A percentile compares a stretch with the other conserved stretches of the same genome.
phyloP scores from a whole-genome alignment of 2,113 vertebrate genomes.

The Uropsilus gracilis region DNA sequence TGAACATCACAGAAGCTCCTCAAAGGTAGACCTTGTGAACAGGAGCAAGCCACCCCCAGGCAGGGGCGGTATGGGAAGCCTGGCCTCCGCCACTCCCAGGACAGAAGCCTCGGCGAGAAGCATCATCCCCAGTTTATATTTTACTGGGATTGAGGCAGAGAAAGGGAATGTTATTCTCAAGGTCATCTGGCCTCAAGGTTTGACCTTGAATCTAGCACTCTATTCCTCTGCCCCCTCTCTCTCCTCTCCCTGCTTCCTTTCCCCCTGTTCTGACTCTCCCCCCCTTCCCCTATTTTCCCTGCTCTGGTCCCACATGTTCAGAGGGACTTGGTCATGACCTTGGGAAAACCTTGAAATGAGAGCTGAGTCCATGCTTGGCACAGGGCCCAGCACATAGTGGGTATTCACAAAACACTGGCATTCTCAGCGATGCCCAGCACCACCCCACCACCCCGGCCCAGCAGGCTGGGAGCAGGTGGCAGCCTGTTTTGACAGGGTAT shows the following conservation, averaged over 20 bases:
- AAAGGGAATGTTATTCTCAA: constrained; percentile 7
- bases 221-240: neutral
- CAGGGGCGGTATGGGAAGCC: rapidly evolving
- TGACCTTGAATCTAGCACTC: constrained; percentile 42
- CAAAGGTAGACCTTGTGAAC: neutral
- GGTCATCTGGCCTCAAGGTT: neutral
- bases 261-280: too few relatives aligned
- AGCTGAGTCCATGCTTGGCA: neutral
- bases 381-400: constrained; percentile 57
- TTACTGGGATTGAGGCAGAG: neutral
- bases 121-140: neutral
- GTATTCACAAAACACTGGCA: neutral
- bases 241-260: neutral
- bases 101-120: neutral
- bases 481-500: constrained; percentile 55
- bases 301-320: neutral
- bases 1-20: neutral
- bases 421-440: neutral
- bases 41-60: neutral
- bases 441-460: neutral
- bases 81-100: neutral
- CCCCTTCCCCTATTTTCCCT: neutral
- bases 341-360: constrained; percentile 24
- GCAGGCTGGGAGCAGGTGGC: constrained; percentile 68
- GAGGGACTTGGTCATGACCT: constrained; percentile 29